phyloP scores from a whole-genome alignment of 2,888 invertebrate species.

The Andrena camellia region DNA sequence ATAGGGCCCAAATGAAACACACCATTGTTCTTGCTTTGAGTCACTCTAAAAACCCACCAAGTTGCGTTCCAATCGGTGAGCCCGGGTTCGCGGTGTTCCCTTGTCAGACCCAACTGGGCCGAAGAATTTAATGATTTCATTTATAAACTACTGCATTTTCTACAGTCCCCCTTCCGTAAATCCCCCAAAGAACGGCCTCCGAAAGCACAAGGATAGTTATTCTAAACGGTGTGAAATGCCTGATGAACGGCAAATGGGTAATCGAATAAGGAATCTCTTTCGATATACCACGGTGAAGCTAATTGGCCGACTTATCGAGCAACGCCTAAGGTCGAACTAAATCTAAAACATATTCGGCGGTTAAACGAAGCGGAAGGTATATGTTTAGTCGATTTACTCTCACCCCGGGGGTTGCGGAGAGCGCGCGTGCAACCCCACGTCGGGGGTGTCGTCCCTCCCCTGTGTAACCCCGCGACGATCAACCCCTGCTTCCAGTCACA shows the following conservation, averaged over 20 bases:
- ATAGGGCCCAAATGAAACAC: too few relatives aligned
- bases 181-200: too few relatives aligned
- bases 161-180: too few relatives aligned
- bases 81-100: too few relatives aligned
- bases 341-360: constrained; percentile 84
- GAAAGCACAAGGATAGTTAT: background rate
- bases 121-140: too few relatives aligned
- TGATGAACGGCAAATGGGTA: constrained; percentile 6
- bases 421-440: constrained; percentile 74
- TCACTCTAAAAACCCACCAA: too few relatives aligned
- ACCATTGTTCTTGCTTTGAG: too few relatives aligned
- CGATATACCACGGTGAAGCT: constrained; percentile 50
- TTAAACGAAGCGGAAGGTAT: constrained; percentile 84
- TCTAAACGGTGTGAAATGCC: constrained; percentile 2
- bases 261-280: constrained; percentile 42
- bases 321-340: constrained; percentile 73
- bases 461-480: constrained; percentile 58
- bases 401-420: constrained; percentile 58
- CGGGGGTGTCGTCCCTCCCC: constrained; percentile 64
- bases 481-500: constrained; percentile 77
- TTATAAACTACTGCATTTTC: too few relatives aligned
- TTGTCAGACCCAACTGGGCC: too few relatives aligned
- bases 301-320: constrained; percentile 77
- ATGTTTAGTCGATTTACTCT: constrained; percentile 83
- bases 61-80: too few relatives aligned